These are phyloP conservation scores for Dermochelys coriacea DNA, from an alignment of 2,797 vertebrate species.

Conservation along the genomic window DNA sequence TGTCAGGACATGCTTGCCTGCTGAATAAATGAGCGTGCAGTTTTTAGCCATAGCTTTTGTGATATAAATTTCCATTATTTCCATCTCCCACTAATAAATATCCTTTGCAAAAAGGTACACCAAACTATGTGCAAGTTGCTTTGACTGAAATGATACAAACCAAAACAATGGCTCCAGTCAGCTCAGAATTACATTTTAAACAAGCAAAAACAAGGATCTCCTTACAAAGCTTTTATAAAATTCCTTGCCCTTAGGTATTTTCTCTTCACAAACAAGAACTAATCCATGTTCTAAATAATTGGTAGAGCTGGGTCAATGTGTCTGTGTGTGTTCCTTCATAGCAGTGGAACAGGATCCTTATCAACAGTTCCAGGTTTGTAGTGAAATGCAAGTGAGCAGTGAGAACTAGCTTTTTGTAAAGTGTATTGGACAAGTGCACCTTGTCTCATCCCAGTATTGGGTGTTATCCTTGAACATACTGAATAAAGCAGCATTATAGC, in stretches of 20 bases:
- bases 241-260: not conserved
- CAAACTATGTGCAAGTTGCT: conserved; percentile 8
- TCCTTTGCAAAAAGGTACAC: not conserved
- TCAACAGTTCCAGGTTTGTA: conserved; percentile 25
- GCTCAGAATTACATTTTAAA: conserved; percentile 1
- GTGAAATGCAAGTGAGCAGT: conserved; percentile 11
- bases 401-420: conserved; percentile 13
- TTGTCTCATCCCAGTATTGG: not conserved
- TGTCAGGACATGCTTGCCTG: not conserved
- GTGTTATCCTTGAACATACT: not conserved
- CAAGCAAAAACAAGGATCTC: not conserved
- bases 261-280: not conserved
- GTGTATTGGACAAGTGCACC: not conserved
- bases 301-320: not conserved
- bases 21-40: not conserved
- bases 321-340: not conserved
- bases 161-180: not conserved
- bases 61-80: not conserved
- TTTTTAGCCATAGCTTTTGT: not conserved
- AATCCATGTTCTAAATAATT: not conserved
- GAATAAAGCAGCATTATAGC: not conserved
- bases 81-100: not conserved
- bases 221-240: not conserved
- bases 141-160: conserved; percentile 17
- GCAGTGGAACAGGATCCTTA: conserved; percentile 19